phyloP scores from a whole-genome alignment of 1,140 invertebrate genomes.

The Halotydeus destructor region DNA sequence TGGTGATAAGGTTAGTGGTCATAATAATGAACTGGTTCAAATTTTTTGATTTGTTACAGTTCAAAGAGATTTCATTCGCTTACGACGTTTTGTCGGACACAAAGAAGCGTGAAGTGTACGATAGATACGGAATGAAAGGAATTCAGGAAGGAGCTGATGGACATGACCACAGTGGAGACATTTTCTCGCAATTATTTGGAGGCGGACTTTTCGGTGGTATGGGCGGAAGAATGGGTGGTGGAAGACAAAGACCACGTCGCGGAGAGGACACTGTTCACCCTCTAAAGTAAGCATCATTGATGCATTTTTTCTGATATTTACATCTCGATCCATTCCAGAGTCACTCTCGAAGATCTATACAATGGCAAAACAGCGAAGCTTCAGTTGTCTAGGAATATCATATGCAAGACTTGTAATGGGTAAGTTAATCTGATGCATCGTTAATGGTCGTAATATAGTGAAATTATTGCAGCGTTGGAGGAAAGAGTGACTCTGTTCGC shows the following conservation, averaged over 20 bases:
- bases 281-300: too few relatives aligned
- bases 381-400: slow-evolving; percentile 26
- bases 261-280: slow-evolving; percentile 48
- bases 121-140: slow-evolving; percentile 52
- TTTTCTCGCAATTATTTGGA: slow-evolving; percentile 41
- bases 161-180: slow-evolving; percentile 31
- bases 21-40: neutral
- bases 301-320: too few relatives aligned
- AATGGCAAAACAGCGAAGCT: slow-evolving; percentile 29
- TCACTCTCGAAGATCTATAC: slow-evolving; percentile 29
- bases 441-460: slow-evolving; percentile 9
- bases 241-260: slow-evolving; percentile 28
- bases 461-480: slow-evolving; percentile 21
- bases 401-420: slow-evolving; percentile 28
- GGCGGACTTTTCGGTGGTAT: slow-evolving; percentile 29
- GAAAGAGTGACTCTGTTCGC: slow-evolving; percentile 20
- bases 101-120: slow-evolving; percentile 39
- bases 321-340: too few relatives aligned
- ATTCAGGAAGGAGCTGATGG: slow-evolving; percentile 44
- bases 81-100: slow-evolving; percentile 54
- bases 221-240: slow-evolving; percentile 20
- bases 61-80: slow-evolving; percentile 70
- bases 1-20: neutral
- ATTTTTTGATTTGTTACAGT: slow-evolving; percentile 24
- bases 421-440: too few relatives aligned